Base-by-base conservation (phyloP, 1,140 invertebrate species). In the Chelonus insularis region DNA sequence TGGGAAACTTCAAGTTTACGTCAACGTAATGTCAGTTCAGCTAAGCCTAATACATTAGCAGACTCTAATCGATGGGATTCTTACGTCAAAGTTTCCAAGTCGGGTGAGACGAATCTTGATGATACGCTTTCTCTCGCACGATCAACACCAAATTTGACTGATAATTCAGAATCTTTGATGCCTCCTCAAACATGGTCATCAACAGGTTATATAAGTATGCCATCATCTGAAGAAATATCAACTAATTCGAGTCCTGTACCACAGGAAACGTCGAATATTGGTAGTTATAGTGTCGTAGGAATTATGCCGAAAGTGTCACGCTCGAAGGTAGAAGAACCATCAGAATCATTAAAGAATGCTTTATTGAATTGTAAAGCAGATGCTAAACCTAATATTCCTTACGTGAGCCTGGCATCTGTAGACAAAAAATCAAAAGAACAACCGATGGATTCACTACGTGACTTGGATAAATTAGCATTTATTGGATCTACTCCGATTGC, bases 131-230 rank as follows among this genome's bases (percentile, higher is more conserved):
- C 78, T 0, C 37, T 79, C 1, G 72, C 75, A 4, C 71, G 75
- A n/a, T 80, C 79, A 4, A 76, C 78, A 9, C 74, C 77, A 0
- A 81, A 77, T 63, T 65, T 81, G 2, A 76, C 72, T 0, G 78
- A 81, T 2, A 72, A 56, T 14, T 66, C 69, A 0, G 64, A 69
- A 1, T 77, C 68, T 9, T 66, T 70, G 18, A 58, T 70, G 1
- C 78, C 77, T 1, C 77, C 72, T 6, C 76, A 79, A 25, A 75
- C 71, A 0, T 76, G 79, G 72, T 78, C 78, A 3, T 80, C 78
- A 0, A 73, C 77, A 18, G 77, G 78, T 18, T 80, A 81, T 39
- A 77, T 79, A 39, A 81, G 76, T 29, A 81, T 81, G 79, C 72
- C 75, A 12, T 79, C 78, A 0, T 79, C 77, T 0, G 77, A 80